Base-by-base conservation (phyloP, 2,888 invertebrate genomes). In the Urechis unicinctus region DNA sequence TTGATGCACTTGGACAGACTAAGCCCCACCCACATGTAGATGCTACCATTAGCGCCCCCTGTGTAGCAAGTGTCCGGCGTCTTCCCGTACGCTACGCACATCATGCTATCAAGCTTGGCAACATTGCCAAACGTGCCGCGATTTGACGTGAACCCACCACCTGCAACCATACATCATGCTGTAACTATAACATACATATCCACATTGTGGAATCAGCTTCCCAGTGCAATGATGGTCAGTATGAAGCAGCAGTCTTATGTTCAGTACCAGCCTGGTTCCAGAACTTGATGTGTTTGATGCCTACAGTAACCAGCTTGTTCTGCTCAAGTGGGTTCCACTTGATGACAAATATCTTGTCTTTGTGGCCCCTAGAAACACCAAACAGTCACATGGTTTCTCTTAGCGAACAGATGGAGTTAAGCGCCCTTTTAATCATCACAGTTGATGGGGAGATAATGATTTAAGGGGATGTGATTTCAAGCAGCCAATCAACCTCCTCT, bases 261-360 rank as follows among this genome's bases (percentile, higher is more conserved):
- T n/a, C n/a, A n/a, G n/a, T n/a, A 73, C 79, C 78, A 61, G 77
- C 68, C 57, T 78, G 78, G 30, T 68, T 70, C 80, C 80, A 80
- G 67, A 79, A 78, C 66, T 79, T 78, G 64, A 80, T 76, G 64
- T 78, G 79, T 61, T 79, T 78, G n/a, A 76, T 69, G 9, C 80
- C 79, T 36, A 74, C 78, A 26, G 78, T 77, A n/a, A 79, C 72
- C 31, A 80, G 63, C 53, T 71, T 70, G 59, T 66, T 70, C 31
- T 57, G 49, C 54, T 76, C 76, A 58, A 71, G 66, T 3, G 78
- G 78, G 63, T 78, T 78, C 77, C 79, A 79, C 58, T 75, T 75
- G 53, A 79, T 70, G 17, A 75, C 75, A 69, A 79, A 79, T 55
- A 80, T 78, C 63, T 79, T 79, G 64, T 79, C 78, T 53, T 75